Evolutionary conservation across 64 coral and sea anemone species (phyloP).

Genomic region (Orbicella faveolata): DNA sequence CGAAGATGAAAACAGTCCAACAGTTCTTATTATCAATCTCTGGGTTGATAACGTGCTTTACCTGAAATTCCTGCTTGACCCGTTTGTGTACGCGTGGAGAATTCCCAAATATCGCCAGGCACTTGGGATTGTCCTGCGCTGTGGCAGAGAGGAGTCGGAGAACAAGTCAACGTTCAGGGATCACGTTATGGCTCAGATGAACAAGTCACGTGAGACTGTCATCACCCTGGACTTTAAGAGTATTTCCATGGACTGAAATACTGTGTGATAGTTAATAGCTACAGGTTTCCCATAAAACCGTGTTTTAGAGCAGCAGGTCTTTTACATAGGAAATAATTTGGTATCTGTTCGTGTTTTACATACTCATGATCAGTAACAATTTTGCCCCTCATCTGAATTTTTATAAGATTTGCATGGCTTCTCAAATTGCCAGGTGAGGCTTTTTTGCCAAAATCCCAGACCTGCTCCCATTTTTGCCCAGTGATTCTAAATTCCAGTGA

Average conservation of each 20-base stretch:
- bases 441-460: too few relatives aligned
- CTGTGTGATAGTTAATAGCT: neutral
- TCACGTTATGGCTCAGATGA: neutral
- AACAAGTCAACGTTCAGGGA: neutral
- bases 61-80: conserved; percentile 43
- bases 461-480: too few relatives aligned
- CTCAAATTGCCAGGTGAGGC: too few relatives aligned
- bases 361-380: too few relatives aligned
- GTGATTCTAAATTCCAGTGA: too few relatives aligned
- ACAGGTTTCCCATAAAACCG: too few relatives aligned
- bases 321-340: too few relatives aligned
- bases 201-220: neutral
- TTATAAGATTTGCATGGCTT: too few relatives aligned
- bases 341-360: too few relatives aligned
- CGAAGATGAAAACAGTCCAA: neutral
- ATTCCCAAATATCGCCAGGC: conserved; percentile 44
- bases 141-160: neutral
- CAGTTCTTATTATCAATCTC: conserved; percentile 6
- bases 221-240: neutral
- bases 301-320: too few relatives aligned
- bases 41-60: conserved; percentile 27
- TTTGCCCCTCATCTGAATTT: too few relatives aligned
- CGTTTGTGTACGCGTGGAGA: conserved; percentile 59
- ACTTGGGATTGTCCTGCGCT: neutral
- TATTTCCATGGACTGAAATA: neutral